A percentile compares a stretch with the other conserved stretches of the same genome.
phyloP scores from a whole-genome alignment of 2,888 invertebrate genomes.

The Tenodera sinensis region DNA sequence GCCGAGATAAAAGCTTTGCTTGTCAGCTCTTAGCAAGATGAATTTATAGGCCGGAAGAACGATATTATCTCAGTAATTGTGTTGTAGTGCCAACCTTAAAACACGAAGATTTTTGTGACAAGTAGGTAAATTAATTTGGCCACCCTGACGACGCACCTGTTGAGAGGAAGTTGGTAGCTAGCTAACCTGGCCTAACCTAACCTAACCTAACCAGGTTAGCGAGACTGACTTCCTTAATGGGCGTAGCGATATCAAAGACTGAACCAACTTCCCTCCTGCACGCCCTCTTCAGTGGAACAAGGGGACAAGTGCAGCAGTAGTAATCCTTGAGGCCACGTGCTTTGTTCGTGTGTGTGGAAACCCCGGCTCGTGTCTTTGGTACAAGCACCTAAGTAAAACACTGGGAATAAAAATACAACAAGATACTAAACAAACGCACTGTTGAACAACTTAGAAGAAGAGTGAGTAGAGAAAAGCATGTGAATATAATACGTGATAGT shows the following conservation, averaged over 20 bases:
- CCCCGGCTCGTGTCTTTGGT: too few relatives aligned
- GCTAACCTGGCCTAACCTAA: conserved; percentile 13
- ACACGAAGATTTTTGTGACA: neutral
- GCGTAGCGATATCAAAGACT: conserved; percentile 18
- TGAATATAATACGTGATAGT: too few relatives aligned
- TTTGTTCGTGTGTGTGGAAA: too few relatives aligned
- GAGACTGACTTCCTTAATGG: conserved; percentile 28
- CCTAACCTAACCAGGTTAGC: conserved; percentile 24
- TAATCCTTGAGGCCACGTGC: too few relatives aligned
- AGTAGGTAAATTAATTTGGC: neutral
- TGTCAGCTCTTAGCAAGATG: too few relatives aligned
- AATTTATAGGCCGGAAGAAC: neutral
- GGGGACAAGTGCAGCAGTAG: neutral
- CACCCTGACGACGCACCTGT: neutral
- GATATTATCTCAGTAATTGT: neutral
- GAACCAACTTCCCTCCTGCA: neutral
- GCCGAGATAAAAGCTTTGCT: too few relatives aligned
- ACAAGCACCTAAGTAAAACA: too few relatives aligned
- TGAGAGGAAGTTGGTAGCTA: neutral
- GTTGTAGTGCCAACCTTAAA: neutral
- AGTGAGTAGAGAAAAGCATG: too few relatives aligned
- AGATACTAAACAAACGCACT: too few relatives aligned
- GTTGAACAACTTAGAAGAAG: too few relatives aligned
- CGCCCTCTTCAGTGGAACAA: neutral
- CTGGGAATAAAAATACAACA: too few relatives aligned